Conservation (phyloP, 2,888 invertebrate species). For the Oscheius sp. region DNA sequence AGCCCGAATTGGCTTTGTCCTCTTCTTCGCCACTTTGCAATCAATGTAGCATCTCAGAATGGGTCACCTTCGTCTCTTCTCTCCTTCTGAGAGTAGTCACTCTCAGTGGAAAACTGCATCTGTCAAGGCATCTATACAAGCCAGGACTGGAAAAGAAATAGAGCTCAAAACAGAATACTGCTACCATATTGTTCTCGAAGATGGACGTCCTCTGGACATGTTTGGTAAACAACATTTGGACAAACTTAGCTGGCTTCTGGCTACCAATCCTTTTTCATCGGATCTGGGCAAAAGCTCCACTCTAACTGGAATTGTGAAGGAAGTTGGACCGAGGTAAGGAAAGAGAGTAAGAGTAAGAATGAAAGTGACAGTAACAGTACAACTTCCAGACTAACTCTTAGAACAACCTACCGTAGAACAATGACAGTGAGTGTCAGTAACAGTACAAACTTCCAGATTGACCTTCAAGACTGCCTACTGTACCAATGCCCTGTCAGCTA, state of each 20-base stretch:
- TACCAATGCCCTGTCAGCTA: slow-evolving; percentile 94
- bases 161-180: slow-evolving; percentile 41
- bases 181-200: slow-evolving; percentile 40
- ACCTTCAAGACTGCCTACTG: slow-evolving; percentile 93
- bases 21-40: no score
- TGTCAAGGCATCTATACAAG: slow-evolving; percentile 35
- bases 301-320: slow-evolving; percentile 38
- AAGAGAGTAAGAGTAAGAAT: neutral
- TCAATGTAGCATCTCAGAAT: neutral
- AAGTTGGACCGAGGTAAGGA: slow-evolving; percentile 47
- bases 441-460: slow-evolving; percentile 78
- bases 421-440: no score
- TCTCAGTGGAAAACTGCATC: slow-evolving; percentile 31
- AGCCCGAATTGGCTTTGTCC: no score
- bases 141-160: slow-evolving; percentile 19
- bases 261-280: slow-evolving; percentile 3
- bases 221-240: slow-evolving; percentile 6
- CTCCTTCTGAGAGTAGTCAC: slow-evolving; percentile 25
- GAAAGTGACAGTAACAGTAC: no score
- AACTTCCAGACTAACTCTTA: no score
- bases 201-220: neutral
- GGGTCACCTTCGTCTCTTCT: slow-evolving; percentile 25
- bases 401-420: no score
- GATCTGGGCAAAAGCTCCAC: neutral
- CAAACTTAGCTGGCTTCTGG: slow-evolving; percentile 26